Base-by-base conservation (phyloP, 92 coral and sea anemone genomes). In the Epizoanthus fatuus region DNA sequence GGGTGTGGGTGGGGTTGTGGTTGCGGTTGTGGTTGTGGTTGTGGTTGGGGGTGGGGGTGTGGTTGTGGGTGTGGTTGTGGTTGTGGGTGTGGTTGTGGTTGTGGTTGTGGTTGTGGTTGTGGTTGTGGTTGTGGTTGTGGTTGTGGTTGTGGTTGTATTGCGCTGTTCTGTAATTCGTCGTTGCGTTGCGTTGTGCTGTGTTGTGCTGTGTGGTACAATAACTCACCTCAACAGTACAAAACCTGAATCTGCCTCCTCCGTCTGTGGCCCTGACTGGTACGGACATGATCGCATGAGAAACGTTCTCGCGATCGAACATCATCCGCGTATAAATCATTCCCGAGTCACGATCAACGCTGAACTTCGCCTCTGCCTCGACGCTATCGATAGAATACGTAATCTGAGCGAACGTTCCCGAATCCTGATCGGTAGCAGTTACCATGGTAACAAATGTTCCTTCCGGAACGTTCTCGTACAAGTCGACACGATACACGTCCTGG, bases 391-490 rank as follows among this genome's bases (percentile, higher is more conserved):
- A 90, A 66, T 97, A 97, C 75, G 83, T 84, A 5, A 97, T 20
- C 3, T 89, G 98, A 4, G 98, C 98, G 69, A 80, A 93, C 7
- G 77, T 81, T 47, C 99, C 99, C 74, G 99, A 95, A 60, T 97
- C 99, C 78, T 79, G 84, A 70, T 97, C 99, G 7, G 99, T 91
- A 55, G 99, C 99, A 2, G 99, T 74, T 25, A 97, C 99, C 99
- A 97, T 97, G 85, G 95, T 90, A 56, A 97, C 98, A 59, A 95
- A 97, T 20, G 93, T 95, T 7, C 95, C 98, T 32, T 89, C 92
- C 0, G 99, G 99, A 81, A 95, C 90, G 62, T 97, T 95, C 80
- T 97, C 99, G 42, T 95, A 58, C 86, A 97, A 91, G 17, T 91
- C 83, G n/a, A 94, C 97, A 8, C 80, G 37, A 84, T 94, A 91